Base-by-base conservation (phyloP, 2,888 invertebrate genomes). In the Metellina segmentata region DNA sequence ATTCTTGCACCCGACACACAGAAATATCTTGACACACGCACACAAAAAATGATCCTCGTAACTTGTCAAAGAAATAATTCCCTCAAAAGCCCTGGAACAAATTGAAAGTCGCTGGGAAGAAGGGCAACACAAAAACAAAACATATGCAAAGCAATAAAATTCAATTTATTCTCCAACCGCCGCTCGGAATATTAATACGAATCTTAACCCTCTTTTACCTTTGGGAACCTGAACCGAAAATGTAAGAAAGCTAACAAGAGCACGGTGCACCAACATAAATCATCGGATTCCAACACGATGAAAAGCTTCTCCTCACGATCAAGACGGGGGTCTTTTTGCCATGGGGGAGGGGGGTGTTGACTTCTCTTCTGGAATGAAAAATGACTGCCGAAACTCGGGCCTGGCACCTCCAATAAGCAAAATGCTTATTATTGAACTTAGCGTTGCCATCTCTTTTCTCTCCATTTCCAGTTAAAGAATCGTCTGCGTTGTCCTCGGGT, bases 371-470 rank as follows among this genome's bases (percentile, higher is more conserved):
- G 81, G 34, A 74, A 82, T 82, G 82, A 89, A 89, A 89, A 89
- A 82, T 75, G 75, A 69, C 74, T 72, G 34, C 34, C 34, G 34
- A 34, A 34, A 34, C 34, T 34, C 34, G 4, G 34, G 19, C 20
- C 81, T 11, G 34, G 74, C 88, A 88, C 88, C 82, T 82, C 70
- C 82, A 70, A 89, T 70, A 75, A 89, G 74, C 77, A 77, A 81
- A 82, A 70, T 51, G 77, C 82, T 82, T 82, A 82, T 89, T 89
- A 89, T 82, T 82, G 61, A 51, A 61, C 82, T 69, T 34, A 34
- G 51, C 34, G 34, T 87, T 87, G 87, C 81, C 87, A 72, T 16
- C 71, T 81, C 78, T 81, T 79, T 87, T 87, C 87, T 87, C 72
- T 72, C 79, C 71, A 79, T 87, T 87, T 70, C 53, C n/a, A 51